Evolutionary conservation across 2,113 vertebrate genomes (phyloP).

Genomic region (Shinisaurus crocodilurus): DNA sequence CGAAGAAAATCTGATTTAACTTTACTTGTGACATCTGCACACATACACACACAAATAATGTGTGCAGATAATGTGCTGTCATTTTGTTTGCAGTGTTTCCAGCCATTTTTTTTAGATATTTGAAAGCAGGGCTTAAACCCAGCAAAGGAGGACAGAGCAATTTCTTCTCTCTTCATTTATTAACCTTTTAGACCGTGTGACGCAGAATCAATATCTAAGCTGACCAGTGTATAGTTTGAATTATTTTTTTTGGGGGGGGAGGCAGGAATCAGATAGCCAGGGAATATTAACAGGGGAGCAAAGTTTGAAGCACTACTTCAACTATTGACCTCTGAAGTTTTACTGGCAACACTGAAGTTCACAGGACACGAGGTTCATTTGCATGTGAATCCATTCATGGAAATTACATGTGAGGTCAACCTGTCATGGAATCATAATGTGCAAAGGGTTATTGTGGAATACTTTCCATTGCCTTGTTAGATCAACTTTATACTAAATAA

Average conservation of each 20-base stretch:
- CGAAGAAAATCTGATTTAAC: not conserved
- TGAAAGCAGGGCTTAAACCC: constrained; percentile 13
- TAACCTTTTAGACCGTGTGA: constrained; percentile 34
- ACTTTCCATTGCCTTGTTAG: not conserved
- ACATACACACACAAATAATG: not conserved
- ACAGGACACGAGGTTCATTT: not conserved
- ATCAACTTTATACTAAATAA: not conserved
- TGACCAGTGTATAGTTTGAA: constrained; percentile 27
- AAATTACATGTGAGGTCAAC: not conserved
- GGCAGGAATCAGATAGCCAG: constrained; percentile 4
- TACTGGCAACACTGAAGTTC: not conserved
- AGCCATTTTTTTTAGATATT: not conserved
- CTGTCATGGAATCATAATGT: not conserved
- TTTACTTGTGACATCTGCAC: constrained; percentile 6
- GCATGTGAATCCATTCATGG: not conserved
- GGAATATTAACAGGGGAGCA: constrained; percentile 9
- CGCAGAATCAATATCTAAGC: constrained; percentile 26
- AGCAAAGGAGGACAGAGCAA: not conserved
- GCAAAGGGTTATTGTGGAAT: not conserved
- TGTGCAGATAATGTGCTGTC: constrained; percentile 17
- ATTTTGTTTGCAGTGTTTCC: not conserved
- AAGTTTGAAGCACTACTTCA: constrained; percentile 23
- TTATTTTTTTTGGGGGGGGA: constrained; percentile 44
- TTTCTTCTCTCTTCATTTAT: constrained; percentile 37
- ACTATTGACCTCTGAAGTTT: not conserved